Percentiles rank a stretch among this genome's conserved stretches.
phyloP scores from a whole-genome alignment of 2,113 vertebrate species.

The Myiozetetes cayanensis region DNA sequence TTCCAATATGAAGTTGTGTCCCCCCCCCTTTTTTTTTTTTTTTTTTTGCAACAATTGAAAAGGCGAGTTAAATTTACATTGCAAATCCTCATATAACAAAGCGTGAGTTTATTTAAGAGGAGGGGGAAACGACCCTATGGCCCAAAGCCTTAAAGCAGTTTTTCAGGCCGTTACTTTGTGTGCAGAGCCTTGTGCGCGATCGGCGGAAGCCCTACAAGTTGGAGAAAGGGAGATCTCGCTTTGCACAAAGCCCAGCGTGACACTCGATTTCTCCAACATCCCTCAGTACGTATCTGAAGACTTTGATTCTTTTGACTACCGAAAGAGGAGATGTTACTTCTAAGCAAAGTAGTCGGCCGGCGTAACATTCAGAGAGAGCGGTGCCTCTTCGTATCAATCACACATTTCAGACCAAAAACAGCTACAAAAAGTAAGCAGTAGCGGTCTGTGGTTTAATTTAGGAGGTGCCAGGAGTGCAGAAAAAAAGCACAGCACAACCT shows the following conservation, averaged over 20 bases:
- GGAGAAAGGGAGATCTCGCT: not conserved
- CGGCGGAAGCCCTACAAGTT: conserved; percentile 33
- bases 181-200: not conserved
- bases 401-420: not conserved
- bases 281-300: not conserved
- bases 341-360: not conserved
- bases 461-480: not conserved
- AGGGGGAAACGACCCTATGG: not conserved
- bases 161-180: not conserved
- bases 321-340: not conserved
- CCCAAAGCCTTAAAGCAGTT: not conserved
- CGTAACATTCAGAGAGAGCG: not conserved
- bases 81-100: conserved; percentile 12
- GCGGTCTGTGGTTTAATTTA: conserved; percentile 12
- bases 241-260: not conserved
- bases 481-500: not conserved
- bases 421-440: not conserved
- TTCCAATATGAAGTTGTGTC: not conserved
- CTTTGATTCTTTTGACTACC: not conserved
- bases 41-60: not conserved
- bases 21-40: not conserved
- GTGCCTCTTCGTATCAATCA: not conserved
- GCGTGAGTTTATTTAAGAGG: not conserved
- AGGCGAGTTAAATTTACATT: not conserved
- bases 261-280: not conserved